A percentile compares a stretch with the other conserved stretches of the same genome.
Conservation (phyloP, 2,888 invertebrate species). For the Gisinianus flammeolus region DNA sequence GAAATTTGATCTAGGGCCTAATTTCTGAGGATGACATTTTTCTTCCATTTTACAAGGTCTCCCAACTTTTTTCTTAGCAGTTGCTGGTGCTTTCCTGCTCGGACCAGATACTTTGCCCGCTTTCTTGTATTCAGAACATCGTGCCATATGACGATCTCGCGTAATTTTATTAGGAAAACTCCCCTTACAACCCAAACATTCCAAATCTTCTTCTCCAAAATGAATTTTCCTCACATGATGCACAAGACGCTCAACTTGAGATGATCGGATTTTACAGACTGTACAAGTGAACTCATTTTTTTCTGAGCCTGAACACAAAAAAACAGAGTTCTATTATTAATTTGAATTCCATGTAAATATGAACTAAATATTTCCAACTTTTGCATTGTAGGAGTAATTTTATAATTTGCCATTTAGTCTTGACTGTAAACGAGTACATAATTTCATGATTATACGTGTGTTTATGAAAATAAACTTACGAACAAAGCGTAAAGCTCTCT, state of each 20-base stretch:
- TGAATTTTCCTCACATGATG: conserved; percentile 17
- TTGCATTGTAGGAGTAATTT: too few relatives aligned
- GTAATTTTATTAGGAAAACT: not conserved
- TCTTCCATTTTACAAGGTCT: too few relatives aligned
- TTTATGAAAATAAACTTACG: conserved; percentile 10
- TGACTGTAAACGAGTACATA: too few relatives aligned
- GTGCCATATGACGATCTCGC: not conserved
- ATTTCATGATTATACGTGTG: too few relatives aligned
- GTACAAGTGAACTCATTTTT: conserved; percentile 27
- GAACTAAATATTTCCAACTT: not conserved
- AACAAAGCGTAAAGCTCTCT: conserved; percentile 8
- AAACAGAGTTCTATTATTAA: not conserved
- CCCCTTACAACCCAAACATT: conserved; percentile 12
- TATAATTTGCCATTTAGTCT: not conserved
- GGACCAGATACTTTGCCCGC: not conserved
- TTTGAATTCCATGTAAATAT: too few relatives aligned
- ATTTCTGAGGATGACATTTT: not conserved
- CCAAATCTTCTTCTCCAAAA: conserved; percentile 22
- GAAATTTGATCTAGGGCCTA: not conserved
- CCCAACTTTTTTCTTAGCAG: not conserved
- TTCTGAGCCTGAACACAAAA: not conserved
- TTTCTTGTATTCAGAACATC: not conserved
- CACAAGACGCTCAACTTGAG: conserved; percentile 7
- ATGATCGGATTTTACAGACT: conserved; percentile 24
- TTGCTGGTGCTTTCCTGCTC: not conserved